Evolutionary conservation across 1,140 invertebrate species (phyloP), one percentile per base, ranked within the genome.

Genomic region (Drosophila sproati): DNA sequence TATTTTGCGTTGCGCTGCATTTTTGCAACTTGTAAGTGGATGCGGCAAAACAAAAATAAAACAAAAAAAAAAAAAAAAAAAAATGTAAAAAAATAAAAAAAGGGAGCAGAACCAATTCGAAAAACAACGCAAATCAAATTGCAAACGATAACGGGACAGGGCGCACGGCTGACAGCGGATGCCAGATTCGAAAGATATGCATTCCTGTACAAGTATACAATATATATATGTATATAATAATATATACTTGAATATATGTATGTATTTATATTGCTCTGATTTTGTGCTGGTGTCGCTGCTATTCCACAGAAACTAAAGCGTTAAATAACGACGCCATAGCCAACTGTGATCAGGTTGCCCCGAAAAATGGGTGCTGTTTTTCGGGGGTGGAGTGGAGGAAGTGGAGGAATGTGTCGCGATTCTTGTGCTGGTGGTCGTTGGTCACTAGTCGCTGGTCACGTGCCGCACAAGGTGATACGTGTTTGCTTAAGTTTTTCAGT

Each of bases 121-220:
- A 70, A 69, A 63, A 70, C 41, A 63, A 74, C 31, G 67, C 72
- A 75, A 76, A 76, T 76, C 73, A 76, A 73, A 76, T 76, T 76
- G 60, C 73, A 71, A 75, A 67, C 68, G 61, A 59, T 67, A 68
- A 73, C 71, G 35, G 47, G 12, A n/a, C 45, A 54, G 50, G 47
- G 37, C 34, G 29, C 29, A 43, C 52, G 37, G 31, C 61, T 35
- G 67, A 54, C 50, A 68, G 12, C 71, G 64, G 71, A 68, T 70
- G 67, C 67, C 45, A 74, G 72, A 74, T 71, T 59, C 54, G 32
- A 47, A 64, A 64, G 66, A 69, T 74, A 69, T 74, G 43, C 48
- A 68, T 55, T 41, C 41, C 51, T 34, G 5, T 31, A 48, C 12
- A 12, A 12, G 12, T 4, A 45, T 45, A 45, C 34, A 56, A 59